A percentile compares a stretch with the other conserved stretches of the same genome.
Evolutionary conservation across 2,888 invertebrate genomes (phyloP).

Genomic region (Pseudanteris insignis): DNA sequence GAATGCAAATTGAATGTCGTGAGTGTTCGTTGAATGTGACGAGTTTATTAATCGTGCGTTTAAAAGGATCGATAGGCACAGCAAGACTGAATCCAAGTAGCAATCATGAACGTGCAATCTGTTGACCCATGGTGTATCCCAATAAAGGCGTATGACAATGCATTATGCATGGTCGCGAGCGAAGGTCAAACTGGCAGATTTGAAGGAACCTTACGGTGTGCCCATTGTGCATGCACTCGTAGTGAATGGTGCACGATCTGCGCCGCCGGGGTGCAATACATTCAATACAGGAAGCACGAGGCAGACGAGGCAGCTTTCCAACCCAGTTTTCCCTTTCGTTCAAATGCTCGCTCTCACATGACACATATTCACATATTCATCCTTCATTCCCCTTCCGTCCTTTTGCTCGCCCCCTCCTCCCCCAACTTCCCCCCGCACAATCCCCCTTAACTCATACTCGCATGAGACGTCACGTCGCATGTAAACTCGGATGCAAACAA

Average conservation of each 20-base stretch:
- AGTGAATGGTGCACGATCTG: constrained; percentile 51
- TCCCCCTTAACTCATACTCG: constrained; percentile 40
- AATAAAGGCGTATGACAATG: not conserved
- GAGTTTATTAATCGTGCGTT: too few relatives aligned
- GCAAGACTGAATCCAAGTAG: too few relatives aligned
- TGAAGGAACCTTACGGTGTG: constrained; percentile 24
- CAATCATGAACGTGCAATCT: too few relatives aligned
- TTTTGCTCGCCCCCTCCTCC: too few relatives aligned
- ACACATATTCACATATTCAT: constrained; percentile 61
- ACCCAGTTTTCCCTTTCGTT: constrained; percentile 60
- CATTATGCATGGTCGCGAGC: not conserved
- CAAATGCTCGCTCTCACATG: constrained; percentile 53
- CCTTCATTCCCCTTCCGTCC: constrained; percentile 43
- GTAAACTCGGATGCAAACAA: constrained; percentile 41
- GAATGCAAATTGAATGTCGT: too few relatives aligned
- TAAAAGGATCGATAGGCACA: too few relatives aligned
- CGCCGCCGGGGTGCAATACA: constrained; percentile 49
- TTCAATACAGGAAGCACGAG: constrained; percentile 44
- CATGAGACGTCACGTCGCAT: constrained; percentile 37
- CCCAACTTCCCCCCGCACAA: too few relatives aligned
- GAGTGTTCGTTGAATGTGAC: too few relatives aligned
- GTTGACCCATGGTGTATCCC: too few relatives aligned
- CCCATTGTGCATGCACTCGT: constrained; percentile 51
- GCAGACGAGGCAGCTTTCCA: constrained; percentile 50
- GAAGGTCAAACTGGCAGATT: constrained; percentile 11